A percentile compares a stretch with the other conserved stretches of the same genome.
Evolutionary conservation across 2,888 invertebrate species (phyloP).

Genomic region (Tholera decimalis): DNA sequence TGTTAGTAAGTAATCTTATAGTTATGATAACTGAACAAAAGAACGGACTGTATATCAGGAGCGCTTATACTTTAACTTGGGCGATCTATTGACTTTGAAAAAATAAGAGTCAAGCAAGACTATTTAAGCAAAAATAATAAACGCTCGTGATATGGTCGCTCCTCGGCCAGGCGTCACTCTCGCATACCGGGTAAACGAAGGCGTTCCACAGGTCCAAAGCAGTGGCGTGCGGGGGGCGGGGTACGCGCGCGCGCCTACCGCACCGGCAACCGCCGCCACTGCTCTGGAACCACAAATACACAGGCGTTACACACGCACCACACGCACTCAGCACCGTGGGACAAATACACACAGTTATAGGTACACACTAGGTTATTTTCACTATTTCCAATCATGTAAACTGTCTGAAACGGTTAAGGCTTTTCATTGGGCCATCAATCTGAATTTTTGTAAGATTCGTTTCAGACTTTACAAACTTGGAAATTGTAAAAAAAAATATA

Average conservation of each 20-base stretch:
- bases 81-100: conserved; percentile 4
- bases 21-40: conserved; percentile 64
- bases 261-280: conserved; percentile 92
- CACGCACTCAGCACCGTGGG: conserved; percentile 66
- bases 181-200: conserved; percentile 93
- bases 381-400: conserved; percentile 38
- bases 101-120: conserved; percentile 38
- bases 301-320: conserved; percentile 84
- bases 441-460: neutral
- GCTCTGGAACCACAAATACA: conserved; percentile 92
- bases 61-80: conserved; percentile 44
- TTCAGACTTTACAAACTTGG: conserved; percentile 33
- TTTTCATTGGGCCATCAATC: conserved; percentile 2
- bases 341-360: conserved; percentile 65
- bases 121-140: conserved; percentile 53
- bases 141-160: conserved; percentile 75
- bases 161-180: conserved; percentile 82
- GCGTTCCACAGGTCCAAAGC: conserved; percentile 93
- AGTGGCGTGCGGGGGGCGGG: conserved; percentile 94
- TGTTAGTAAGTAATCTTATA: conserved; percentile 36
- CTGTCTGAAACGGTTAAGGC: conserved; percentile 16
- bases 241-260: conserved; percentile 91
- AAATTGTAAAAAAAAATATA: conserved; percentile 41
- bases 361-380: conserved; percentile 37
- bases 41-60: conserved; percentile 66